Base-by-base conservation (phyloP, 2,797 vertebrate genomes). In the Gouania willdenowi region DNA sequence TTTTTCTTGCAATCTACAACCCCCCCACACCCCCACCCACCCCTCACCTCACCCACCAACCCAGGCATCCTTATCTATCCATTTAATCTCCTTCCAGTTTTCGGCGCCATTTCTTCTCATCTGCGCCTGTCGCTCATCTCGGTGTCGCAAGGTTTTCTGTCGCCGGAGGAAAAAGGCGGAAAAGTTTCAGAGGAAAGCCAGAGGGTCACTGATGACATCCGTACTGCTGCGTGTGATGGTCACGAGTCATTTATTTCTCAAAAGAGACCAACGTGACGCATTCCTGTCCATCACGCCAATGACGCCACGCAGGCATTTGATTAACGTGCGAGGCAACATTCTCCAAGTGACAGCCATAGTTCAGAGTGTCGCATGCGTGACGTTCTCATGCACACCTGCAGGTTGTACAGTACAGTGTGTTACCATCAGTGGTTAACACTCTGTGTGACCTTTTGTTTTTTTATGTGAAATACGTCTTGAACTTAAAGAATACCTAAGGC, bases 111-210 rank as follows among this genome's bases (percentile, higher is more conserved):
- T 80, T 79, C 75, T 77, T 56, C 70, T 75, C 71, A 53, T 66
- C 47, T 26, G 59, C 56, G 65, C 52, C 73, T 75, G 68, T 80
- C 68, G 64, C 79, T 80, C 71, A 79, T 54, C 25, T 67, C 19
- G 66, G 66, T 76, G 82, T 87, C 83, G 75, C 72, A 68, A 62
- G 85, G 77, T 69, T 79, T 73, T 67, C 66, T 82, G 83, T 84
- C 76, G 73, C 85, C 49, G 14, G 20, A 27, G 41, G 43, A 25
- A 27, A 17, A 30, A n/a, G 21, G 21, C 21, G 6, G 21, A 43
- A 45, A 27, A 48, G 30, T 46, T 57, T 55, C 27, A 9, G 41
- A 18, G 39, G 44, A 24, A 12, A 11, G 24, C 4, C 4, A 37
- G 50, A 46, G 65, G 69, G 71, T 81, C 65, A 56, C 35, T 0